Base-by-base conservation (phyloP, 2,797 vertebrate species). In the Zenarchopterus dispar region DNA sequence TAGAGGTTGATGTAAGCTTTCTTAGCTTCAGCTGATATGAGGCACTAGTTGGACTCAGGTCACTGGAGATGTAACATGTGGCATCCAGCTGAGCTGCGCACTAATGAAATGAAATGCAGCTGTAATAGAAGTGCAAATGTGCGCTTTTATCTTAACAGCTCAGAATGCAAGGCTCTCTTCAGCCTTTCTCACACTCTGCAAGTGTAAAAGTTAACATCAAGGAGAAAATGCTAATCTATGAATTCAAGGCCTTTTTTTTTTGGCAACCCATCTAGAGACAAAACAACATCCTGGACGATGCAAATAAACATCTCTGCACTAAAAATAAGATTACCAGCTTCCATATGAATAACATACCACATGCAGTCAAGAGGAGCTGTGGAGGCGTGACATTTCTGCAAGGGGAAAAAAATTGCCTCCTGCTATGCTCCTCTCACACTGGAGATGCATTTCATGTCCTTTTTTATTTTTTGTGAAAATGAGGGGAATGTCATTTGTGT, bases 401-500 rank as follows among this genome's bases (percentile, higher is more conserved):
- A 59, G 68, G 65, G 68, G 65, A 56, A 51, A 65, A 47, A 75
- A 54, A 70, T 65, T 70, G 71, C 75, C 64, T 46, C 56, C 53
- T 46, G 68, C 70, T 76, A 67, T 8, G 42, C 7, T 67, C 67
- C 22, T 50, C 28, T 17, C 66, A 45, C 26, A 26, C 54, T 51
- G 42, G 6, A 70, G n/a, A 60, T 28, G 28, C 61, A 19, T 28
- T 17, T 45, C 31, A 43, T 62, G 54, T 58, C 46, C 46, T 54
- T 48, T 65, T 22, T 15, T 58, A 43, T 49, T 54, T 48, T 65
- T 22, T 15, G 51, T 51, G 64, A 59, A 45, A 2, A 4, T 16
- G 4, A 49, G 61, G 64, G 19, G 31, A 64, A 19, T 21, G n/a
- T 26, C 13, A 66, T 42, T 43, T 41, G 22, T 51, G 41, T 2